These are phyloP conservation scores for Florisuga fusca DNA, from an alignment of 2,797 vertebrate species.

Conservation along the genomic window DNA sequence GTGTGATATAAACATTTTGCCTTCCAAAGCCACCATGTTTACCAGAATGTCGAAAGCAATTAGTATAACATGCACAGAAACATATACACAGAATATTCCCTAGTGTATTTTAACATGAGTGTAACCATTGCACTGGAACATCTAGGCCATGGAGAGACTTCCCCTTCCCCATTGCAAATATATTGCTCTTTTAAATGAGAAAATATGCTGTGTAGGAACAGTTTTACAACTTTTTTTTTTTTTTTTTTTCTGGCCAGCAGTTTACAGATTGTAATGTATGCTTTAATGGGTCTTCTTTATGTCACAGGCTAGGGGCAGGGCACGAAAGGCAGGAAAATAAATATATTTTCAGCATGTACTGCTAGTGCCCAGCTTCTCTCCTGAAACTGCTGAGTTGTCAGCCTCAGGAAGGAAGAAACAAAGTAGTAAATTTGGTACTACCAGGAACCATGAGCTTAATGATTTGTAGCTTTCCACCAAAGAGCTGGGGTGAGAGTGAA, in stretches of 20 bases:
- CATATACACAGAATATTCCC: not conserved
- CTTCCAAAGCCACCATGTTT: slow-evolving; percentile 22
- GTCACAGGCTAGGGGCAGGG: not conserved
- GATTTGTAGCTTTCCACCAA: not conserved
- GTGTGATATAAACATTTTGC: slow-evolving; percentile 5
- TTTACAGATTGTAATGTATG: not conserved
- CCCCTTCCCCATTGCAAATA: not conserved
- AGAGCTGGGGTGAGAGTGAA: not conserved
- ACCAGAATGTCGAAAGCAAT: slow-evolving; percentile 8
- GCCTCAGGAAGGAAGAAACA: not conserved
- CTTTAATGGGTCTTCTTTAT: not conserved
- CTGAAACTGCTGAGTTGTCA: not conserved
- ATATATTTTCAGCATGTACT: not conserved
- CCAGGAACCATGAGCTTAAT: not conserved
- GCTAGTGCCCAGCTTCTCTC: not conserved
- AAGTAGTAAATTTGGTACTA: not conserved
- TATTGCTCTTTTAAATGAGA: not conserved
- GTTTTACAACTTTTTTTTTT: not conserved
- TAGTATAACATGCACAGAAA: not conserved
- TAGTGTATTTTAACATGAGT: not conserved
- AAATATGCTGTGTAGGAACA: not conserved
- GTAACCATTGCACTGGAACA: not conserved
- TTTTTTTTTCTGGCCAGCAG: not conserved
- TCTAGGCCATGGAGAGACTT: not conserved
- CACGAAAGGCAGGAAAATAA: not conserved